Evolutionary conservation across 1,140 invertebrate genomes (phyloP).

Genomic region (Pogonomyrmex barbatus): DNA sequence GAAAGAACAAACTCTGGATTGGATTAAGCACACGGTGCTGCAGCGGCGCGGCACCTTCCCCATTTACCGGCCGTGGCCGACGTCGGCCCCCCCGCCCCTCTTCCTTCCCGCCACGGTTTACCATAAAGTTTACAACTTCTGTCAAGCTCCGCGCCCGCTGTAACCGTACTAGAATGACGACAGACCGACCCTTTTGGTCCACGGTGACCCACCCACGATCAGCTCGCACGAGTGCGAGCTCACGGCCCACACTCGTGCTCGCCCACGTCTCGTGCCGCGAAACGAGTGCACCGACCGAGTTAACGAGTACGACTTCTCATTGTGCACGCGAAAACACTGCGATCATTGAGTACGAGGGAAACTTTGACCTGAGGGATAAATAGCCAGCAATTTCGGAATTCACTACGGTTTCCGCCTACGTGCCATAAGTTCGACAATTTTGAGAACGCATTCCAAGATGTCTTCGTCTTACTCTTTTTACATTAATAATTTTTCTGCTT

Average conservation of each 20-base stretch:
- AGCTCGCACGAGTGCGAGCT: constrained; percentile 25
- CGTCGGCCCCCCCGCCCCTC: constrained; percentile 37
- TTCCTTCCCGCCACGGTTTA: constrained; percentile 78
- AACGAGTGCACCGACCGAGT: constrained; percentile 60
- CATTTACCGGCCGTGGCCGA: constrained; percentile 79
- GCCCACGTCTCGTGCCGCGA: constrained; percentile 5
- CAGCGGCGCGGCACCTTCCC: constrained; percentile 71
- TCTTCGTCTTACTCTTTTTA: constrained; percentile 32
- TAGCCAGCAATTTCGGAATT: constrained; percentile 55
- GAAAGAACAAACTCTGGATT: constrained; percentile 84
- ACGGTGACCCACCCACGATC: constrained; percentile 71
- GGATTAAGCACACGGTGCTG: constrained; percentile 81
- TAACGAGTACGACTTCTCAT: constrained; percentile 66
- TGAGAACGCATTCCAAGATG: constrained; percentile 5
- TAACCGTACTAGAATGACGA: constrained; percentile 77
- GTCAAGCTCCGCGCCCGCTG: constrained; percentile 74
- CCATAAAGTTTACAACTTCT: constrained; percentile 84
- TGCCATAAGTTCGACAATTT: constrained; percentile 29
- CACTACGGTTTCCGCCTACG: not conserved
- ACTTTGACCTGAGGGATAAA: constrained; percentile 45
- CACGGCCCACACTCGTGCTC: constrained; percentile 31
- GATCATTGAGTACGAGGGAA: constrained; percentile 67
- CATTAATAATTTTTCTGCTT: not conserved
- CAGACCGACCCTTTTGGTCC: constrained; percentile 75
- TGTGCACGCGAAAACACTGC: constrained; percentile 65